A percentile compares a stretch with the other conserved stretches of the same genome.
phyloP scores from a whole-genome alignment of 1,140 invertebrate species.

The Leptoteleia sp. region DNA sequence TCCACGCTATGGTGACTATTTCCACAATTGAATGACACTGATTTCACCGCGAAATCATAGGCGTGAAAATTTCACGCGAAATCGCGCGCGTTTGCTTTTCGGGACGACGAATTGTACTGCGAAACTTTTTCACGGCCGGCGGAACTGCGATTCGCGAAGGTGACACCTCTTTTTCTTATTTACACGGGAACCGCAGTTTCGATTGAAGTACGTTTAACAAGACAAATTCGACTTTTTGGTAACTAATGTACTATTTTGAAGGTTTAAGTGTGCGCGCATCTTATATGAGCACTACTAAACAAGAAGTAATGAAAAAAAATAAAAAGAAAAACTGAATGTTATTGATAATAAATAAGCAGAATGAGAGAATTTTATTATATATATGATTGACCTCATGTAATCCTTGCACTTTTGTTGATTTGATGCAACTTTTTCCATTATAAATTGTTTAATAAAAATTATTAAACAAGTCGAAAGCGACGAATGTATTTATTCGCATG shows the following conservation, averaged over 20 bases:
- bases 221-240: slow-evolving; percentile 60
- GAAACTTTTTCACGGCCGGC: slow-evolving; percentile 26
- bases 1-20: slow-evolving; percentile 3
- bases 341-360: slow-evolving; percentile 69
- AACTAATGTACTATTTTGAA: slow-evolving; percentile 58
- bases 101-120: slow-evolving; percentile 23
- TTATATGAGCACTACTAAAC: slow-evolving; percentile 65
- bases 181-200: slow-evolving; percentile 5
- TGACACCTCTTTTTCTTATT: neutral
- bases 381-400: slow-evolving; percentile 63
- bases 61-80: neutral
- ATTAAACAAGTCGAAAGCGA: slow-evolving; percentile 35
- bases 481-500: slow-evolving; percentile 4
- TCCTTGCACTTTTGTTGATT: slow-evolving; percentile 61
- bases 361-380: slow-evolving; percentile 65
- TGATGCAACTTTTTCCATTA: slow-evolving; percentile 49
- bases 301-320: slow-evolving; percentile 63
- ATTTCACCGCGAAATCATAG: neutral
- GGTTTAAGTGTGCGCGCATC: slow-evolving; percentile 64
- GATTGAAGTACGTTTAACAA: slow-evolving; percentile 36
- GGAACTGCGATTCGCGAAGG: slow-evolving; percentile 5
- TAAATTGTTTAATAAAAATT: slow-evolving; percentile 56
- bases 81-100: neutral
- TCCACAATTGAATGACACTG: neutral
- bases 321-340: slow-evolving; percentile 66